These are phyloP conservation scores for Thaumetopoea pityocampa DNA, from an alignment of 1,140 invertebrate species.

Conservation along the genomic window DNA sequence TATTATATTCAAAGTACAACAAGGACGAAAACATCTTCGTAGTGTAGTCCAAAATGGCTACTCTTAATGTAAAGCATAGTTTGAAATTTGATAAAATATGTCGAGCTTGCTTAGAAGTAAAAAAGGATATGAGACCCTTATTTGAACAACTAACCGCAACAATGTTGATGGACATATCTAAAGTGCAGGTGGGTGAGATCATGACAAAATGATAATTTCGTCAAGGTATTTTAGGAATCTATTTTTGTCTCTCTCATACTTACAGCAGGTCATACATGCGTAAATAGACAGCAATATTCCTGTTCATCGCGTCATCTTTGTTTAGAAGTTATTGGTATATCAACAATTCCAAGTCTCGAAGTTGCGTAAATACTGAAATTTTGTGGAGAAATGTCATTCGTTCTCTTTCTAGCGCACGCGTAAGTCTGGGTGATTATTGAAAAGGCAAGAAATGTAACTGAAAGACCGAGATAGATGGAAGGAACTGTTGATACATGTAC, in stretches of 20 bases:
- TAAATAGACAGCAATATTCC: constrained; percentile 29
- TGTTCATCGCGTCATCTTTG: constrained; percentile 65
- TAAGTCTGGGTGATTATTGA: constrained; percentile 17
- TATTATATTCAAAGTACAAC: no score
- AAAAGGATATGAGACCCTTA: constrained; percentile 79
- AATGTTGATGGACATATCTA: constrained; percentile 79
- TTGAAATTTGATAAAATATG: constrained; percentile 77
- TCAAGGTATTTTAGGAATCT: constrained; percentile 53
- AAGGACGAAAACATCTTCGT: constrained; percentile 55
- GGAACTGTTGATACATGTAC: neutral
- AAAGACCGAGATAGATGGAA: constrained; percentile 9
- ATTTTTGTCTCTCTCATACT: constrained; percentile 58
- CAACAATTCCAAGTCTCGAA: constrained; percentile 47
- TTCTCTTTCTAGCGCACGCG: constrained; percentile 41
- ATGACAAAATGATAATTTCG: constrained; percentile 43
- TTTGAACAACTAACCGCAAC: constrained; percentile 78
- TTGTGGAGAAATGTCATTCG: constrained; percentile 60
- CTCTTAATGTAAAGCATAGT: constrained; percentile 43
- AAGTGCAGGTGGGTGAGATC: constrained; percentile 76
- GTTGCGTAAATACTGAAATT: constrained; percentile 52
- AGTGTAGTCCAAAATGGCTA: constrained; percentile 68
- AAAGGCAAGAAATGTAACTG: constrained; percentile 5
- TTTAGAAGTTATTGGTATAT: constrained; percentile 58
- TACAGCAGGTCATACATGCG: constrained; percentile 14
- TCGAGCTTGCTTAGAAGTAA: constrained; percentile 77